Percentiles rank a stretch among this genome's conserved stretches.
Conservation (phyloP, 2,113 vertebrate genomes). For the Leptobrachium ailaonicum region DNA sequence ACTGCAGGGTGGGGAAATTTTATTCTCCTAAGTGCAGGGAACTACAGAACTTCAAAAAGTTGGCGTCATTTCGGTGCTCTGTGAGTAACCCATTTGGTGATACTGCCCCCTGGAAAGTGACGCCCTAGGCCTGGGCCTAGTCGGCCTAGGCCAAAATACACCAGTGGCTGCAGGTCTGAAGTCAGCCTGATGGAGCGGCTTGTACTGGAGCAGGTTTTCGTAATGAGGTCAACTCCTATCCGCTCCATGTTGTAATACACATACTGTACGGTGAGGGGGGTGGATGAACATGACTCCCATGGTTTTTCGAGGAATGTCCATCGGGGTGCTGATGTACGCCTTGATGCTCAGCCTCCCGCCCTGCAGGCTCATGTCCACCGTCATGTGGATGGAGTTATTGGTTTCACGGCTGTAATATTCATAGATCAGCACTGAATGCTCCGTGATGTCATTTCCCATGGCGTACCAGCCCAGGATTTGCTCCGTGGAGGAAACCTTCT, state of each 20-base stretch:
- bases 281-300: slow-evolving; percentile 96
- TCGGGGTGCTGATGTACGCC: slow-evolving; percentile 93
- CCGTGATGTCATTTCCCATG: slow-evolving; percentile 96
- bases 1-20: too few species aligned
- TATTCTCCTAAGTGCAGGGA: too few species aligned
- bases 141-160: too few species aligned
- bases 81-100: too few species aligned
- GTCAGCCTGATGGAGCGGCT: slow-evolving; percentile 87
- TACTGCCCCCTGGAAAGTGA: too few species aligned
- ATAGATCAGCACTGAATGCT: slow-evolving; percentile 95
- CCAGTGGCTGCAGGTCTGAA: slow-evolving; percentile 90
- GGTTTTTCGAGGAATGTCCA: slow-evolving; percentile 95
- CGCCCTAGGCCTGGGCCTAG: too few species aligned
- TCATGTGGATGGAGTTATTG: slow-evolving; percentile 92
- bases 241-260: slow-evolving; percentile 93
- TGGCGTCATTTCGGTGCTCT: too few species aligned
- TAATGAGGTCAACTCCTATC: slow-evolving; percentile 96
- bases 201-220: slow-evolving; percentile 83
- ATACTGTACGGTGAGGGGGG: slow-evolving; percentile 90
- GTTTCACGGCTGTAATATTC: slow-evolving; percentile 98
- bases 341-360: slow-evolving; percentile 95
- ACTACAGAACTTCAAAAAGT: too few species aligned
- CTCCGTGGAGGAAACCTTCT: slow-evolving; percentile 93
- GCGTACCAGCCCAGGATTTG: slow-evolving; percentile 96
- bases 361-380: slow-evolving; percentile 89